A percentile compares a stretch with the other conserved stretches of the same genome.
Conservation (phyloP, 2,113 vertebrate species). For the Rattus norvegicus region GRCr8 NC_086021.1:140759501-140760000, state of each 20-base stretch:
- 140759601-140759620: background rate
- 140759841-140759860: background rate
- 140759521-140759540: background rate
- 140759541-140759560: slow-evolving; percentile 27
- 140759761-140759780: background rate
- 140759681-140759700: background rate
- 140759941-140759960: background rate
- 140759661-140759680: background rate
- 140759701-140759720: background rate
- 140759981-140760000: background rate
- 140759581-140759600: background rate
- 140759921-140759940: background rate
- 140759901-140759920: background rate
- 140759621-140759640: background rate
- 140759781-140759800: background rate
- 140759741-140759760: background rate
- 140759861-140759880: background rate
- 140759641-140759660: background rate
- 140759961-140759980: too few relatives aligned
- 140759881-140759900: background rate
- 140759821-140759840: background rate
- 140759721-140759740: background rate
- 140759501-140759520: slow-evolving; percentile 6
- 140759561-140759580: background rate
- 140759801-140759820: background rate